Conservation (phyloP, 1,140 invertebrate genomes). For the Sitobion miscanthi region DNA sequence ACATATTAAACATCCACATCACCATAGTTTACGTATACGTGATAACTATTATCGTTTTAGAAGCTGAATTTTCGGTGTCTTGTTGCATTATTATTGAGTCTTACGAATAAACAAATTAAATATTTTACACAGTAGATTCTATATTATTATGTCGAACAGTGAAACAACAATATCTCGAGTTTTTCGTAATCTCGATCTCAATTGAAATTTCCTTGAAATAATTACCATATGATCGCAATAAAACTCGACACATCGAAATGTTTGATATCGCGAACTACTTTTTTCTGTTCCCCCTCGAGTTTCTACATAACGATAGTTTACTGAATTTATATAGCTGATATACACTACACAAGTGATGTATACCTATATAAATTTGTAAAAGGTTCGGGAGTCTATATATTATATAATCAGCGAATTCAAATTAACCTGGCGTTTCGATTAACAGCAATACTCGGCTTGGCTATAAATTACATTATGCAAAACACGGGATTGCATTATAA, state of each 20-base stretch:
- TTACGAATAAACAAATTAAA: not conserved
- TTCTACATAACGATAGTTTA: too few relatives aligned
- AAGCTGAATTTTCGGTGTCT: not conserved
- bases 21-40: not conserved
- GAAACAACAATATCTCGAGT: too few relatives aligned
- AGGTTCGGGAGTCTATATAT: not conserved
- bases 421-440: conserved; percentile 39
- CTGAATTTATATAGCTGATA: too few relatives aligned
- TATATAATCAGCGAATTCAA: conserved; percentile 22
- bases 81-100: not conserved
- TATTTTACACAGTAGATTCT: too few relatives aligned
- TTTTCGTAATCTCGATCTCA: too few relatives aligned
- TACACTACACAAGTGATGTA: not conserved
- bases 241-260: too few relatives aligned
- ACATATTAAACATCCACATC: not conserved
- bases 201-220: too few relatives aligned
- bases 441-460: not conserved
- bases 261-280: too few relatives aligned
- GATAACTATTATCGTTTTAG: not conserved
- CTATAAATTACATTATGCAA: conserved; percentile 46
- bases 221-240: too few relatives aligned
- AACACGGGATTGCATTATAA: conserved; percentile 22
- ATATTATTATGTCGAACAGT: too few relatives aligned
- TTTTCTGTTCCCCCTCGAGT: too few relatives aligned
- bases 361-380: not conserved